Percentiles rank a stretch among this genome's conserved stretches.
phyloP scores from a whole-genome alignment of 2,888 invertebrate genomes.

The Calameuta filiformis region DNA sequence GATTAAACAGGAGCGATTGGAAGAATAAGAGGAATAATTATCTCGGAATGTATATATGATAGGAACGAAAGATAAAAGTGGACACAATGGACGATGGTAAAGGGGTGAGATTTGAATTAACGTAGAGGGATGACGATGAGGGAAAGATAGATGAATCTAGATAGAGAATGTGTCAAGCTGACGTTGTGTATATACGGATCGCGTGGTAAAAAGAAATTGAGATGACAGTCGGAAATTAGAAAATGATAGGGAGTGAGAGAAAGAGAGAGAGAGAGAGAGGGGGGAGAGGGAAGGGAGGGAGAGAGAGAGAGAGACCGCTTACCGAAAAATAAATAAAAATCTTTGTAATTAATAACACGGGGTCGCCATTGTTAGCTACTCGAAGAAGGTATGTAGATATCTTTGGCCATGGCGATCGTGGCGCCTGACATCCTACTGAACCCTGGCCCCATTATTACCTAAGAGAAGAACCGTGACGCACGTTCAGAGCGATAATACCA shows the following conservation, averaged over 20 bases:
- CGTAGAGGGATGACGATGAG: slow-evolving; percentile 8
- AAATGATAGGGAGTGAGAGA: neutral
- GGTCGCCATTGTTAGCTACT: neutral
- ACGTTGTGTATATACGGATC: neutral
- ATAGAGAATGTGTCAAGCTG: neutral
- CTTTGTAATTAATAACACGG: neutral
- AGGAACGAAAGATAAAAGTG: slow-evolving; percentile 19
- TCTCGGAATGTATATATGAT: slow-evolving; percentile 25
- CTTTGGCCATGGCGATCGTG: neutral
- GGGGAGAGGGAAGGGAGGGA: neutral
- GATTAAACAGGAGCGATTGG: slow-evolving; percentile 23
- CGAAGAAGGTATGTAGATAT: neutral
- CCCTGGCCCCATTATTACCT: neutral
- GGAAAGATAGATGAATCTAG: neutral
- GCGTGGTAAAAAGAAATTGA: neutral
- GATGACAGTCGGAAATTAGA: neutral
- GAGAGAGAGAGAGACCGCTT: neutral
- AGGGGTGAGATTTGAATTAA: slow-evolving; percentile 6
- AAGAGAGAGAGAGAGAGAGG: neutral
- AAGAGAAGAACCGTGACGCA: neutral
- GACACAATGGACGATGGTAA: slow-evolving; percentile 1
- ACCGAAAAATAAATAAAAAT: neutral
- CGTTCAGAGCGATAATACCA: neutral
- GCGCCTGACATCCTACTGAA: neutral
- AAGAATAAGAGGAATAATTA: slow-evolving; percentile 22